Evolutionary conservation across 2,888 invertebrate species (phyloP), one percentile per base, ranked within the genome.

Genomic region (Dioctria rufipes): DNA sequence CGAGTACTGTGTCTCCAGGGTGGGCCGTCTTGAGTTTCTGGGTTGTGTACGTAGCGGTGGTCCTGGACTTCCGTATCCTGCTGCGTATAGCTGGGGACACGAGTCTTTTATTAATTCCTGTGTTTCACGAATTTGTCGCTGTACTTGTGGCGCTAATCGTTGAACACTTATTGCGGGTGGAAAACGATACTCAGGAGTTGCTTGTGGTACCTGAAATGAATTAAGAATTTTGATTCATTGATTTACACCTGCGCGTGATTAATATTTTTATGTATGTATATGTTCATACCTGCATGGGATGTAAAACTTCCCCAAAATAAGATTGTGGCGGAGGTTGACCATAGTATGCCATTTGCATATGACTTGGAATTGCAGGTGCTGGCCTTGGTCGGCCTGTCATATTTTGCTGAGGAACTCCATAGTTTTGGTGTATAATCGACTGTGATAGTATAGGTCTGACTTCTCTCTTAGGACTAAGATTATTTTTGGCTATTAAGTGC

Each of bases 1-100:
- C 83, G 89, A 89, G 88, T 89, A 89, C 87, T 89, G 89, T 81
- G 89, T 88, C 88, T 89, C 89, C 88, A 89, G 87, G 88, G 88
- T 88, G 87, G 89, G 88, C 86, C 88, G 87, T 87, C 89, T 87
- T 86, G 88, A 85, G 83, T 87, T 87, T 83, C 87, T 85, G 85
- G 87, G 86, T 84, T 88, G 89, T 84, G 87, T 87, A 83, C 89
- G 87, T 84, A 88, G 86, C 84, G 88, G 88, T 85, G 89, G 89
- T 85, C 88, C 89, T 81, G 89, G 88, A 84, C 88, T 89, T 83
- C 89, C 89, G 85, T 89, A 89, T 81, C 88, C 88, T 80, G 88
- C 87, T 80, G 88, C 87, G 85, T 89, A 89, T 71, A 89, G 84
- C 85, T 89, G 89, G 82, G 89, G 88, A 86, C 89, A 89, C 83